Base-by-base conservation (phyloP, 2,797 vertebrate species). In the Myotis findleyi region DNA sequence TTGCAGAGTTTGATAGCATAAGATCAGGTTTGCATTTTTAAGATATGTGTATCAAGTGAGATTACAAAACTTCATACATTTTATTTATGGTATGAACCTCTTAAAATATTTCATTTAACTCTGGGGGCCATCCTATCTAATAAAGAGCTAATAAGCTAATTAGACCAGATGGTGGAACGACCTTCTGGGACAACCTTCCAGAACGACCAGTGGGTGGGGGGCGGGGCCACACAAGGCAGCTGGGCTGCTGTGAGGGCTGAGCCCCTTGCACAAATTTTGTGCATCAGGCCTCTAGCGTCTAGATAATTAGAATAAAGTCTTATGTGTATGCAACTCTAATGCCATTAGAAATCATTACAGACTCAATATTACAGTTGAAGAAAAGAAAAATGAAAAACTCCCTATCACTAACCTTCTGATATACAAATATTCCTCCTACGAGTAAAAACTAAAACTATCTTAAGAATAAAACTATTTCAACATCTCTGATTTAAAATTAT, bases 401-500 rank as follows among this genome's bases (percentile, higher is more conserved):
- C 11, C n/a, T n/a, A n/a, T n/a, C 2, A 16, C 8, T 86, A 27
- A 2, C 11, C 4, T 87, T 87, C 20, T 49, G 36, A 72, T 76
- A 30, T 11, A n/a, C n/a, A 87, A 51, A 73, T 10, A 68, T 79
- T 93, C 17, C 38, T 73, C 3, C 66, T 17, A 68, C 7, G 71
- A 73, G n/a, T 55, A 66, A 89, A 83, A 82, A 51, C 81, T 91
- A 23, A 53, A 81, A 86, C 25, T 25, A 57, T 57, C 49, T 77
- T 38, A 88, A 11, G 47, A 93, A 76, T 91, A 89, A 80, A 83
- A 69, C 4, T 41, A 66, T 49, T 75, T 18, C 87, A 20, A 75
- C 88, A 2, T 25, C 89, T 96, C 49, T 90, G 80, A 57, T 95
- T 93, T 92, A 96, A 55, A 96, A 91, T 95, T 93, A 55, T 13